Base-by-base conservation (phyloP, 2,113 vertebrate species). In the Xiphorhynchus elegans region DNA sequence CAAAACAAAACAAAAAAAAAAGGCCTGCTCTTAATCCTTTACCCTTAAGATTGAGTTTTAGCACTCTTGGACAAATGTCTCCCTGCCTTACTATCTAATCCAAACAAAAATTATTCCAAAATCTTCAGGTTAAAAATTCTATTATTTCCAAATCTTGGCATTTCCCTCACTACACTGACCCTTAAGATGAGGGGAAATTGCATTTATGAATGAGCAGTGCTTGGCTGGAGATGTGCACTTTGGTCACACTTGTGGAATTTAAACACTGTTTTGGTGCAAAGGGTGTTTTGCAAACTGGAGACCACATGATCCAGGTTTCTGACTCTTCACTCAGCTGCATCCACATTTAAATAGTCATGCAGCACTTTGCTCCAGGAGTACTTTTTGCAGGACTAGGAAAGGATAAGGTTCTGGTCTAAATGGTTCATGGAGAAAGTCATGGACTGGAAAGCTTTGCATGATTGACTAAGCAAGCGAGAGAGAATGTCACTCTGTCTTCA, bases 271-370 rank as follows among this genome's bases (percentile, higher is more conserved):
- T 66, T 46, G 56, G 29, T 33, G 13, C 35, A 70, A 68, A 47
- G 21, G 14, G 17, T 3, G 1, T 78, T 82, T 29, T 47, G 44
- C 40, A 53, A 50, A 66, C 26, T 46, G 39, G 11, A 40, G 12
- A 64, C 20, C 0, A 0, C 49, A 31, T 14, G 6, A 44, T 80
- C n/a, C 2, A 3, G n/a, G 28, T 18, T 68, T 59, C 46, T 49
- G 20, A 11, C 24, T 60, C 31, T 7, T 83, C 3, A 1, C 28
- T 80, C 47, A 56, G 14, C n/a, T 60, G 19, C 37, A 56, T 47
- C n/a, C n/a, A 17, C 0, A 0, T 72, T 82, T 63, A 82, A 79
- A 44, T 7, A 7, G 16, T 68, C 21, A 44, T 1, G 2, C 13
- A 24, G 5, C 0, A 2, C 25, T 83, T 90, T 59, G 5, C 42